A percentile compares a stretch with the other conserved stretches of the same genome.
Conservation (phyloP, 2,888 invertebrate species). For the Nipponacmea schrenckii region DNA sequence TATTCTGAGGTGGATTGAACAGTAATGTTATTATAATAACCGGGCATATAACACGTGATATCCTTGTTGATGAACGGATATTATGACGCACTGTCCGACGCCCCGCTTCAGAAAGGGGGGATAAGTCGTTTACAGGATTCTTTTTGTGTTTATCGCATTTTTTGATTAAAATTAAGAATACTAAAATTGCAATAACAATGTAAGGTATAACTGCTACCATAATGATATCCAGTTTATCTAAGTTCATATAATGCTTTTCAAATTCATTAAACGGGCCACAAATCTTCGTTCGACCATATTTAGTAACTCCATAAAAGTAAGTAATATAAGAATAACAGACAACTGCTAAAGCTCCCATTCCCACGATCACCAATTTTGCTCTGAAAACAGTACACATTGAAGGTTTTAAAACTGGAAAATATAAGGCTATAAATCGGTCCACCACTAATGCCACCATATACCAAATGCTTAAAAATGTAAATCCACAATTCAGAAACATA, state of each 20-base stretch:
- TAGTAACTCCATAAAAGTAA: conserved; percentile 45
- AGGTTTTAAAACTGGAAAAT: conserved; percentile 49
- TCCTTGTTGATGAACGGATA: conserved; percentile 16
- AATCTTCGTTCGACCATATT: not conserved
- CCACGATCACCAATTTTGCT: conserved; percentile 57
- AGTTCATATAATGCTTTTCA: conserved; percentile 27
- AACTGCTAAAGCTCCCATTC: conserved; percentile 45
- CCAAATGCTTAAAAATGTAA: conserved; percentile 54
- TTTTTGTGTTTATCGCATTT: conserved; percentile 44
- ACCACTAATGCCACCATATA: conserved; percentile 49
- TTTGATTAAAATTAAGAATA: conserved; percentile 43
- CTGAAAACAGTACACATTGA: conserved; percentile 58
- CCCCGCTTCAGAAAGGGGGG: conserved; percentile 13
- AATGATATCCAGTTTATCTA: conserved; percentile 46
- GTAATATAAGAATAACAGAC: conserved; percentile 55
- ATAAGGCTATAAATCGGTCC: conserved; percentile 53
- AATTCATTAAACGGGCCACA: conserved; percentile 31
- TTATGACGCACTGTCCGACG: conserved; percentile 11
- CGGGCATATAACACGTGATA: conserved; percentile 31
- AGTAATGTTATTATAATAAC: conserved; percentile 26
- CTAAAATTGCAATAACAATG: conserved; percentile 40
- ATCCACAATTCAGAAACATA: conserved; percentile 74
- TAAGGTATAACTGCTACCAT: conserved; percentile 49
- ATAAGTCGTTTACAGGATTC: conserved; percentile 27
- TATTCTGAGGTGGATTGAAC: conserved; percentile 26